A percentile compares a stretch with the other conserved stretches of the same genome.
Conservation (phyloP, 2,113 vertebrate species). For the Astur gentilis region DNA sequence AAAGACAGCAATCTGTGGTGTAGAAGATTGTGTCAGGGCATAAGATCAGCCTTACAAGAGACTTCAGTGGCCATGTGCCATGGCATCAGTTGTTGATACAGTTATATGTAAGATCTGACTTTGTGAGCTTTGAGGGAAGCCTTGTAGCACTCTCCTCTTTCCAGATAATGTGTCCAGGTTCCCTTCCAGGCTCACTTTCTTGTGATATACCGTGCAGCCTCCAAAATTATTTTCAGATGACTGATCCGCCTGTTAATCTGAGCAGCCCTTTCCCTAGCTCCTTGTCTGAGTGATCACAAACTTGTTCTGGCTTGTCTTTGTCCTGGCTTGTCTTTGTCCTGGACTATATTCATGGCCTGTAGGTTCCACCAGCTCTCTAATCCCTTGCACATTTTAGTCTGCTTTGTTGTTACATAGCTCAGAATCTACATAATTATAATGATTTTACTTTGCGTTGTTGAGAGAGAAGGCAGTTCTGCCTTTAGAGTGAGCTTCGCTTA, state of each 20-base stretch:
- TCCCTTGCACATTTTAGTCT: background rate
- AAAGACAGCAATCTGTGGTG: rapidly evolving
- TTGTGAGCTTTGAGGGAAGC: background rate
- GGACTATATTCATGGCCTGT: background rate
- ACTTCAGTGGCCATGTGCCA: rapidly evolving
- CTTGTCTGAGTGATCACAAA: background rate
- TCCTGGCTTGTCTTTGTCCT: background rate
- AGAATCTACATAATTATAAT: background rate
- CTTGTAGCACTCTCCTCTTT: background rate
- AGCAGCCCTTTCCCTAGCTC: background rate
- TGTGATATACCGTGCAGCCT: background rate
- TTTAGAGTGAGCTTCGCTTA: background rate
- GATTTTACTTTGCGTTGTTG: background rate
- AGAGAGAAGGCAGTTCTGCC: background rate
- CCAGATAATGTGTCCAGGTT: background rate
- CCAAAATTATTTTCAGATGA: background rate
- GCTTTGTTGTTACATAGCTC: background rate
- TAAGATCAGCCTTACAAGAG: rapidly evolving
- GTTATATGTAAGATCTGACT: background rate
- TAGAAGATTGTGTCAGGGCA: background rate
- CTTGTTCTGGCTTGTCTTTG: background rate
- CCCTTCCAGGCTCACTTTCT: background rate
- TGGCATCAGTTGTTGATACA: too few relatives aligned
- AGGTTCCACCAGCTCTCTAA: background rate
- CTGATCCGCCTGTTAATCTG: background rate